Evolutionary conservation across 35 echinoderm and acorn worm species (phyloP).

Genomic region (Apostichopus parvimensis): DNA sequence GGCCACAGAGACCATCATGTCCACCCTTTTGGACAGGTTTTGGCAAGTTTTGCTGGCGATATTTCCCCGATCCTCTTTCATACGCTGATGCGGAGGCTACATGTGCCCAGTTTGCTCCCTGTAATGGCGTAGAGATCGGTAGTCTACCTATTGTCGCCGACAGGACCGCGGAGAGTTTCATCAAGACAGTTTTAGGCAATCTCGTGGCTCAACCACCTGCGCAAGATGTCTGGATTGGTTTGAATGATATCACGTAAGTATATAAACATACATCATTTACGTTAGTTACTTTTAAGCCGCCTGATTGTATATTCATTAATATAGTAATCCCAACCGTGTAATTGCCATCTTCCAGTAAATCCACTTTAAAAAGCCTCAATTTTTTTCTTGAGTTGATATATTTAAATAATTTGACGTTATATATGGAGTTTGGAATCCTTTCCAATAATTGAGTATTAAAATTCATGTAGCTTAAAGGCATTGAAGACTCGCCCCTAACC

Average conservation of each 20-base stretch:
- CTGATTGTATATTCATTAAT: too few species aligned
- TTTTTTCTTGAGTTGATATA: too few species aligned
- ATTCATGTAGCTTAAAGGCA: too few species aligned
- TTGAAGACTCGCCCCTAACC: too few species aligned
- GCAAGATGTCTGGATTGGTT: constrained; percentile 43
- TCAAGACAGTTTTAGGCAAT: constrained; percentile 5
- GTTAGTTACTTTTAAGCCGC: background rate
- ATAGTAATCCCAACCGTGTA: too few species aligned
- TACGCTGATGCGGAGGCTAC: constrained; percentile 49
- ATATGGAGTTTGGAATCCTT: too few species aligned
- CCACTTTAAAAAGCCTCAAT: too few species aligned
- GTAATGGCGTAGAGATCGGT: constrained; percentile 41
- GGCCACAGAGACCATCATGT: constrained; percentile 11
- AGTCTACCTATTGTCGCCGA: background rate
- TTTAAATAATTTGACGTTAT: too few species aligned
- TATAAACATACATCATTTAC: background rate
- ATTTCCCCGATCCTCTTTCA: constrained; percentile 28
- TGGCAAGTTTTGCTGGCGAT: background rate
- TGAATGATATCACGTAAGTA: constrained; percentile 27
- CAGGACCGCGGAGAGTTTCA: background rate
- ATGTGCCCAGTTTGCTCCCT: constrained; percentile 49
- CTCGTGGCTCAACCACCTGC: constrained; percentile 27
- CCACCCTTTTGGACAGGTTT: constrained; percentile 54
- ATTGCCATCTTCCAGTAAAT: too few species aligned
- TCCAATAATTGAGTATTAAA: too few species aligned